Base-by-base conservation (phyloP, 2,888 invertebrate genomes). In the Craniophora ligustri region DNA sequence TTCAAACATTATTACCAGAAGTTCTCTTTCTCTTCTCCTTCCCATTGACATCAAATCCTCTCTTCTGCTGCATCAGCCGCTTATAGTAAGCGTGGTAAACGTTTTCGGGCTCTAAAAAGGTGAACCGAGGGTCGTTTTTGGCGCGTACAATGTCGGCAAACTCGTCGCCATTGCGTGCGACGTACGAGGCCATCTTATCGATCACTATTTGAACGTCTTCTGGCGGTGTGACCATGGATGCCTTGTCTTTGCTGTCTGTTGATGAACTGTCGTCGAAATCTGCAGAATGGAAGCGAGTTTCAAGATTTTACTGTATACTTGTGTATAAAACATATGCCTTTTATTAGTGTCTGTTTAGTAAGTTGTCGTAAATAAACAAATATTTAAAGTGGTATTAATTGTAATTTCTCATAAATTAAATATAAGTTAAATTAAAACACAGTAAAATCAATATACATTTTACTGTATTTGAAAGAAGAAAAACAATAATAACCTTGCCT, bases 151-250 rank as follows among this genome's bases (percentile, higher is more conserved):
- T 97, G 26, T 96, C 95, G 75, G 99, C 99, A 83, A 99, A 99
- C 76, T 98, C 97, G 48, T 96, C 95, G 0, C 99, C 99, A 88
- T 99, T 99, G 74, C 98, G 98, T 0, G 98, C 97, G 0, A 99
- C 99, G 86, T 99, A 99, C 64, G 96, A 96, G 0, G 99, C 99
- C 96, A 99, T 98, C 88, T 99, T 98, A 87, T 99, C 98, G 53
- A 99, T 97, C 6, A 99, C 97, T 14, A 97, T 94, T 80, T 97
- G 96, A 0, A 97, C 93, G 73, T 98, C 98, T 3, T 96, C 96
- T 0, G 98, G 96, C 0, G 99, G 99, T 1, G 94, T 88, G 7
- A 94, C 87, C 19, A 95, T 91, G 0, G 90, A 82, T 0, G 87
- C 86, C 36, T 76, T 78, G n/a, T 79, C 80, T 67, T 81, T 86